Base-by-base conservation (phyloP, 2,113 vertebrate species). In the Sorex araneus region DNA sequence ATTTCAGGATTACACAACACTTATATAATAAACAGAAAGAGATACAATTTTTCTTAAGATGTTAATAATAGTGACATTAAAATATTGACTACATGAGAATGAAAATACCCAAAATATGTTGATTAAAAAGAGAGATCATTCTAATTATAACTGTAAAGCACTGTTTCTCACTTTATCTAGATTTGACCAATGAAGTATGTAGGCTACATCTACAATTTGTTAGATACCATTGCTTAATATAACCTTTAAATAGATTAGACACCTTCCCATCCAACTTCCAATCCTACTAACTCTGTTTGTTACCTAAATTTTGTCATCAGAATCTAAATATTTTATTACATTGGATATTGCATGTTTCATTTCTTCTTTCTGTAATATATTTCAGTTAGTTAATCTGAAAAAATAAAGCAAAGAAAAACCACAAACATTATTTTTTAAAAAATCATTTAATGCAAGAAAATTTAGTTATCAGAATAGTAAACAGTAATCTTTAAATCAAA, bases 1-100 rank as follows among this genome's bases (percentile, higher is more conserved):
- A 90, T 70, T 78, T 64, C 34, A 94, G 64, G 54, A 36, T 66
- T 45, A 88, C 66, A 93, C 30, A 93, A 86, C 54, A 93, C 73
- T 28, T 69, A 71, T 6, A 11, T 78, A 34, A 75, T 6, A 75
- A 89, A 87, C 71, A 27, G 47, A 89, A 81, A 28, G 87, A 84
- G 81, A 90, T 63, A 32, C 28, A 83, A 90, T 60, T 19, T 34
- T 75, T 82, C 78, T 12, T 60, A 66, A 79, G 75, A 91, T n/a
- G 66, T 79, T 75, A 70, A 86, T 79, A 79, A 1, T 7, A 66
- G 64, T 75, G 4, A 85, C 23, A 77, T 64, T 30, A 75, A 93
- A 91, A 83, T 3, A 93, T 85, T 79, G 69, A 70, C 74, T 71
- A 70, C 3, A 11, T 30, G 36, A 73, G n/a, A 84, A 50, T 50